Base-by-base conservation (phyloP, 2,113 vertebrate genomes). In the Nannospalax galili region DNA sequence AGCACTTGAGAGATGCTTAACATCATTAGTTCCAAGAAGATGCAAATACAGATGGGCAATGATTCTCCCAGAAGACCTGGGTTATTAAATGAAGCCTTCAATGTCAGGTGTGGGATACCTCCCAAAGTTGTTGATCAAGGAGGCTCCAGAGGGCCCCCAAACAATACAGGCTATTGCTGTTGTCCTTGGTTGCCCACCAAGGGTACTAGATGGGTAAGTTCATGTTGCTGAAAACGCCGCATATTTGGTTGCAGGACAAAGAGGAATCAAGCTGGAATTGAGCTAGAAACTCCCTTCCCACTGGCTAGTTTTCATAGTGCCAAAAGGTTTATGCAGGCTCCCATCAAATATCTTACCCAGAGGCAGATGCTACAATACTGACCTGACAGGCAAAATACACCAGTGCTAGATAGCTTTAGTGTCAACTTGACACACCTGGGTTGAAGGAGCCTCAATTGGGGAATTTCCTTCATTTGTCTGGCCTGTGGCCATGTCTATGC, bases 21-120 rank as follows among this genome's bases (percentile, higher is more conserved):
- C 37, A 81, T 37, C 52, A 82, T 67, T 58, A 70, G 20, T 45
- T 30, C 67, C 28, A 88, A 92, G n/a, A 96, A 92, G 92, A 88
- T 48, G 3, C 37, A 67, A 72, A 77, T 35, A 37, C 64, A 28
- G 17, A 26, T 82, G 6, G 14, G 28, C 20, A 40, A 10, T 28
- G n/a, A 81, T 81, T 62, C 79, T 81, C 12, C 24, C 58, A 81
- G 58, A 82, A 81, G 26, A 82, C 26, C 62, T 42, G 26, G 15
- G 20, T 65, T 84, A 32, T 40, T 82, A 82, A 32, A 42, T 64
- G 37, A 64, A 42, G 30, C 30, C 42, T 37, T 40, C 58, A 82
- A 2, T 40, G 15, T n/a, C 79, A 42, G 79, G 26, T 19, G 2
- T 28, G 60, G 58, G 24, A 19, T 62, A 62, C 40, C 37, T 26